phyloP scores from a whole-genome alignment of 2,113 vertebrate species.

The Chunga burmeisteri region DNA sequence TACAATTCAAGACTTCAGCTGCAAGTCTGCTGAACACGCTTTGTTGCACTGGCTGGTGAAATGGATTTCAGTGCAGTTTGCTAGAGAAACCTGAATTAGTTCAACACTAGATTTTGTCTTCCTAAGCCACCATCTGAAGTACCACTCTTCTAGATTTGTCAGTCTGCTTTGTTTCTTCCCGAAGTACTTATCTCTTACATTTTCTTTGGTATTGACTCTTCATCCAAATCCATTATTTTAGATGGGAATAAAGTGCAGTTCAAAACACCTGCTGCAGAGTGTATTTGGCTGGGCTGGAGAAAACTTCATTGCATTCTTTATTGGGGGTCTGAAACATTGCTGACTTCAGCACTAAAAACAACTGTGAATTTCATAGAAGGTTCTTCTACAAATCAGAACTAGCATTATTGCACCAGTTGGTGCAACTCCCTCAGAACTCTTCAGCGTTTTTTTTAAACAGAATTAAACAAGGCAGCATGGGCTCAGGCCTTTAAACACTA shows the following conservation, averaged over 20 bases:
- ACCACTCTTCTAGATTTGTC: background rate
- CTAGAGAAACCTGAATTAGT: background rate
- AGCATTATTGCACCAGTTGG: background rate
- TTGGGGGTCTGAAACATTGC: background rate
- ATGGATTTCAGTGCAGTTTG: background rate
- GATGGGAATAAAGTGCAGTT: background rate
- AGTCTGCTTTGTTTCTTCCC: background rate
- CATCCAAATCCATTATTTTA: background rate
- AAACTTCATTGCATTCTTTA: background rate
- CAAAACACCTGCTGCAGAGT: background rate
- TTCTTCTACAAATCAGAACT: background rate
- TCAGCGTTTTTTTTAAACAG: background rate
- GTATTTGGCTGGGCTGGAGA: background rate
- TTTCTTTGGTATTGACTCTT: background rate
- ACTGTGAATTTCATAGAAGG: background rate
- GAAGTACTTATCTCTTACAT: background rate
- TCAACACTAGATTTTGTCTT: background rate
- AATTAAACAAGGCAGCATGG: background rate
- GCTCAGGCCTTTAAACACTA: background rate
- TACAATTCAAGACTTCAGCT: background rate
- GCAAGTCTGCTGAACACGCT: background rate
- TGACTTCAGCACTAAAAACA: background rate
- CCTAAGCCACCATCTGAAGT: background rate
- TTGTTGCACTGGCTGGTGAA: background rate
- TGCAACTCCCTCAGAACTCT: background rate